A percentile compares a stretch with the other conserved stretches of the same genome.
Conservation (phyloP, 2,797 vertebrate species). For the Channa striata region DNA sequence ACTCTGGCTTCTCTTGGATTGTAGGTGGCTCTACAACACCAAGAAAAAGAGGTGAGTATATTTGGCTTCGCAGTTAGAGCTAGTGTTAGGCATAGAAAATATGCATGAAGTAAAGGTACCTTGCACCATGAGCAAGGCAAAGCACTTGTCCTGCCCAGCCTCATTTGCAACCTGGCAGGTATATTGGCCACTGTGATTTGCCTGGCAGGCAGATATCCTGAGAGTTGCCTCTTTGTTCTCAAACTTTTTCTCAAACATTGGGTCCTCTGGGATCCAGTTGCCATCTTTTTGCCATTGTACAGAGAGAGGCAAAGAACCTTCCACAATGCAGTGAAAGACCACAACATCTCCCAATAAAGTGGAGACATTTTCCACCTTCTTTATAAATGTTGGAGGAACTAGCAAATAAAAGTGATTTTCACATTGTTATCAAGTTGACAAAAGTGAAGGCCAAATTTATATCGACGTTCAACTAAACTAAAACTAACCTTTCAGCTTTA, state of each 20-base stretch:
- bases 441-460: background rate
- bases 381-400: conserved; percentile 90
- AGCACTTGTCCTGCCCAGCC: conserved; percentile 89
- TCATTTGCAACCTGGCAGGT: conserved; percentile 92
- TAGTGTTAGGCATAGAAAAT: background rate
- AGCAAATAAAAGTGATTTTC: conserved; percentile 59
- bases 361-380: conserved; percentile 89
- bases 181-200: conserved; percentile 87
- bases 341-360: conserved; percentile 86
- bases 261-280: conserved; percentile 88
- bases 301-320: conserved; percentile 88
- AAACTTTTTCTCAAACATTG: conserved; percentile 84
- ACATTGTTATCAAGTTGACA: background rate
- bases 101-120: conserved; percentile 77
- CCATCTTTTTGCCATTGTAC: conserved; percentile 94
- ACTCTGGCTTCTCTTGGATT: conserved; percentile 89
- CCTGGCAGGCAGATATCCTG: conserved; percentile 85
- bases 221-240: conserved; percentile 85
- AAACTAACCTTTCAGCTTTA: conserved; percentile 92
- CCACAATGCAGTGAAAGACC: conserved; percentile 84
- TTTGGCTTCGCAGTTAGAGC: conserved; percentile 9
- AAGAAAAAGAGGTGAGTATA: conserved; percentile 25
- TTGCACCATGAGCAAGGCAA: conserved; percentile 89
- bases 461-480: background rate
- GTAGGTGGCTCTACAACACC: conserved; percentile 87